phyloP scores from a whole-genome alignment of 2,797 vertebrate genomes.

The Chromobotia macracanthus region DNA sequence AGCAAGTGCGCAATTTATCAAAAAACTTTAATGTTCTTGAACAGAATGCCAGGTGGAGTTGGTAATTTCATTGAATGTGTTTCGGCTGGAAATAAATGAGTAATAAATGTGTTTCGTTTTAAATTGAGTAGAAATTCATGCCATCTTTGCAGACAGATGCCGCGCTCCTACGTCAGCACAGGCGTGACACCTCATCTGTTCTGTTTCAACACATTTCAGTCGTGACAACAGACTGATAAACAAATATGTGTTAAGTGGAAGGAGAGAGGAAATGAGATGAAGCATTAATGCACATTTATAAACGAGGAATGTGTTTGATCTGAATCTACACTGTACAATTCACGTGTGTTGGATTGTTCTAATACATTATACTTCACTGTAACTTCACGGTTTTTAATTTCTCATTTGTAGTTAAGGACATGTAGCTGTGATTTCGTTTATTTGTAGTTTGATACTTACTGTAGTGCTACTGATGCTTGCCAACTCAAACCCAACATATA shows the following conservation, averaged over 20 bases:
- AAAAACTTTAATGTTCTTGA: not conserved
- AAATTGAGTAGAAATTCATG: slow-evolving; percentile 32
- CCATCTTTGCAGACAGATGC: not conserved
- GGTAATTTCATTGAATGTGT: not conserved
- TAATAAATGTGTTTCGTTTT: not conserved
- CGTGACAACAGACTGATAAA: not conserved
- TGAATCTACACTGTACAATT: no score
- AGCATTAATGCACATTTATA: not conserved
- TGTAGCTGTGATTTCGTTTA: no score
- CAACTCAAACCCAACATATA: no score
- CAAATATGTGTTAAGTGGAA: not conserved
- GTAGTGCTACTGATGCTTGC: no score
- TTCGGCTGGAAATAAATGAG: slow-evolving; percentile 12
- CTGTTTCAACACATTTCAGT: not conserved
- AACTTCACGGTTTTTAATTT: no score
- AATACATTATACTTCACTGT: no score
- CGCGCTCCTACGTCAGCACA: not conserved
- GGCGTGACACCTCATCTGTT: not conserved
- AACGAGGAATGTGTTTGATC: not conserved
- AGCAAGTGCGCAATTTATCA: not conserved
- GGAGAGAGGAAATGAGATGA: slow-evolving; percentile 16
- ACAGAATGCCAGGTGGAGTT: slow-evolving; percentile 31
- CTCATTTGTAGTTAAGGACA: no score
- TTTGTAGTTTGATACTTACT: no score
- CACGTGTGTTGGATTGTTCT: no score